Evolutionary conservation across 2,888 invertebrate genomes (phyloP).

Genomic region (Acleris holmiana): DNA sequence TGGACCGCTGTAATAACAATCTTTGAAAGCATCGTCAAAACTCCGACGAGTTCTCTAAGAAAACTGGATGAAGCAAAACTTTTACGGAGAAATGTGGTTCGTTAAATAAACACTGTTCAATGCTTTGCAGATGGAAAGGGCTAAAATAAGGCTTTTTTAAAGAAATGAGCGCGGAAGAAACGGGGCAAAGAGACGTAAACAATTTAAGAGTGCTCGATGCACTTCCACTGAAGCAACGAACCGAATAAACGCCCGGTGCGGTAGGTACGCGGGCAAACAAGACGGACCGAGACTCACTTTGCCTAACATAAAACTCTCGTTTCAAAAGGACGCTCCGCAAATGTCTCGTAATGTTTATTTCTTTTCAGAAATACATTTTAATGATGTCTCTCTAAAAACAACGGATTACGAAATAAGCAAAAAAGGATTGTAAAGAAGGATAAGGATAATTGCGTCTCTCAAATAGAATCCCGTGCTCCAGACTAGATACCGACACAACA

Average conservation of each 20-base stretch:
- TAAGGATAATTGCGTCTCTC: constrained; percentile 15
- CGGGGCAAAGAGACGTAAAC: constrained; percentile 65
- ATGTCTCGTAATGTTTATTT: constrained; percentile 44
- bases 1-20: constrained; percentile 39
- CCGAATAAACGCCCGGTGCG: constrained; percentile 62
- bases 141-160: constrained; percentile 48
- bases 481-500: constrained; percentile 1
- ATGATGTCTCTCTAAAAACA: constrained; percentile 50
- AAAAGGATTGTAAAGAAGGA: constrained; percentile 48
- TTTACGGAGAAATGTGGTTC: constrained; percentile 14
- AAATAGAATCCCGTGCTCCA: constrained; percentile 11
- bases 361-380: constrained; percentile 51
- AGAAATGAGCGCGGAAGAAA: constrained; percentile 46
- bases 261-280: constrained; percentile 54
- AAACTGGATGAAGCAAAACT: constrained; percentile 25
- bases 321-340: constrained; percentile 52
- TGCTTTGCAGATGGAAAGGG: constrained; percentile 45
- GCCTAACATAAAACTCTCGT: constrained; percentile 47
- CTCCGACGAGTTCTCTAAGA: constrained; percentile 6
- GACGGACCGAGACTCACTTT: constrained; percentile 45
- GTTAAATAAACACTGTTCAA: constrained; percentile 42
- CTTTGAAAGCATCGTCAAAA: constrained; percentile 35
- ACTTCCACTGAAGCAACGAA: constrained; percentile 63
- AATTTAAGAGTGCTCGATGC: constrained; percentile 66
- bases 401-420: constrained; percentile 51